These are phyloP conservation scores for Platalea minor DNA, from an alignment of 2,797 vertebrate genomes.

Conservation along the genomic window DNA sequence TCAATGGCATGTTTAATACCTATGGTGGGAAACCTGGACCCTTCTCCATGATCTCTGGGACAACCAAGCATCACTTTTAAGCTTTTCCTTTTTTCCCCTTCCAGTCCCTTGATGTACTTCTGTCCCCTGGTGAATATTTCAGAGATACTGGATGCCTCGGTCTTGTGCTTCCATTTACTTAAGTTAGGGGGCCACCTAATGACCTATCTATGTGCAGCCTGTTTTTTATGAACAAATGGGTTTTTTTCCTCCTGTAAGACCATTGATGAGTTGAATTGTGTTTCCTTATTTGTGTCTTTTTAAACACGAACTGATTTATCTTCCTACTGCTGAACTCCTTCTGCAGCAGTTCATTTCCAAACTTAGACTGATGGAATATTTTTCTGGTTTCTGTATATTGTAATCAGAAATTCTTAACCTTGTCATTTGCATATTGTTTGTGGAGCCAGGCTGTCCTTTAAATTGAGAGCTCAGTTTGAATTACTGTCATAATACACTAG, in stretches of 20 bases:
- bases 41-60: not conserved
- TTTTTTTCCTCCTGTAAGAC: not conserved
- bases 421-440: not conserved
- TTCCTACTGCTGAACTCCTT: not conserved
- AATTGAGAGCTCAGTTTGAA: constrained; percentile 1
- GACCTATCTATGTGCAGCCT: not conserved
- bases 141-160: not conserved
- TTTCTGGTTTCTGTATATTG: not conserved
- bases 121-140: not conserved
- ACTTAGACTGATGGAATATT: not conserved
- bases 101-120: not conserved
- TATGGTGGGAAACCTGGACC: not conserved
- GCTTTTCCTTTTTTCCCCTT: not conserved
- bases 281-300: not conserved
- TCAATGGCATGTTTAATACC: not conserved
- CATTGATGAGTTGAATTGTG: not conserved
- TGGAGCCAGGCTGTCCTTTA: constrained; percentile 15
- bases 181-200: constrained; percentile 62
- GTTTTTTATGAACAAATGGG: not conserved
- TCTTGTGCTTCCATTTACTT: not conserved
- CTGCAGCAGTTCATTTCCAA: not conserved
- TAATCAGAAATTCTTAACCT: not conserved
- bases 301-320: not conserved
- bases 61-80: not conserved
- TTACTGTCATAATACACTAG: not conserved